phyloP scores from a whole-genome alignment of 2,888 invertebrate genomes.

The Omphaloscelis lunosa region DNA sequence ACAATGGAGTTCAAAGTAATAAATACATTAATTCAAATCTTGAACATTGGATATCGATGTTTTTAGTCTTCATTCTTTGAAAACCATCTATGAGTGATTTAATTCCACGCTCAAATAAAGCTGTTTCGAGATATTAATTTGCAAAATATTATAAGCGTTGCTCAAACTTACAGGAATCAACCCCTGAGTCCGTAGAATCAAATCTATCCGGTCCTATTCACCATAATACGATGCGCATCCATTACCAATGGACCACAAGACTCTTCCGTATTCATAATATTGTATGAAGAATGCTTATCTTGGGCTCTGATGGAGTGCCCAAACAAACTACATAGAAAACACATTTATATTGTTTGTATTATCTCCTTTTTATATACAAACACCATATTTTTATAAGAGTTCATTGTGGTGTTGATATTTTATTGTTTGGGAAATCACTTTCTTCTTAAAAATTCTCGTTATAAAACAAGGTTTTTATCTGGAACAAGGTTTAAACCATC shows the following conservation, averaged over 20 bases:
- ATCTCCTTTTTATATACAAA: constrained; percentile 24
- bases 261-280: constrained; percentile 44
- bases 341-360: constrained; percentile 30
- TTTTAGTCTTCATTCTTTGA: no score
- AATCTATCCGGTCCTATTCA: constrained; percentile 18
- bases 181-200: background rate
- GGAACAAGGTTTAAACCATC: background rate
- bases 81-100: no score
- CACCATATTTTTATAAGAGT: constrained; percentile 19
- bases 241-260: constrained; percentile 44
- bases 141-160: background rate
- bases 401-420: constrained; percentile 14
- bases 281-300: constrained; percentile 37
- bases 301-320: constrained; percentile 21
- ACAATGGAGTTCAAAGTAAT: no score
- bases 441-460: no score
- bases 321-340: constrained; percentile 20
- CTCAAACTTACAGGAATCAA: background rate
- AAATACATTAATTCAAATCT: no score
- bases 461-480: background rate
- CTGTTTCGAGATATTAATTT: background rate
- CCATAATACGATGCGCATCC: constrained; percentile 39
- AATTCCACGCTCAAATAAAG: no score
- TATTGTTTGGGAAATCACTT: background rate
- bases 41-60: no score